phyloP scores from a whole-genome alignment of 2,113 vertebrate genomes.

The Callithrix jacchus region DNA sequence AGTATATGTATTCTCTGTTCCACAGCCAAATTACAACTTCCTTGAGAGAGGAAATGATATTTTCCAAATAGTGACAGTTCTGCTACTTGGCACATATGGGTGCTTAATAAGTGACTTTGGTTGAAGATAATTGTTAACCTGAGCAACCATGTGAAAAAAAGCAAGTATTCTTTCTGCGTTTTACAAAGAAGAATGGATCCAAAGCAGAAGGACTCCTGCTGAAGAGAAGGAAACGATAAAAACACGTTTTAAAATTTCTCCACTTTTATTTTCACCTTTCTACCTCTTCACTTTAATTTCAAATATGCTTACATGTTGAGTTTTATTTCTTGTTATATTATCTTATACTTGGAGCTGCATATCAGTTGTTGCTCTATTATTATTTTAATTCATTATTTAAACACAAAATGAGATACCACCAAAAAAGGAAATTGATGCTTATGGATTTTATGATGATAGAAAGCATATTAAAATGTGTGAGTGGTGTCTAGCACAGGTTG shows the following conservation, averaged over 20 bases:
- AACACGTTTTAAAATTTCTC: neutral
- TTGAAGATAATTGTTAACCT: neutral
- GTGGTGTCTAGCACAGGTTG: constrained; percentile 53
- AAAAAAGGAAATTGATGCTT: constrained; percentile 8
- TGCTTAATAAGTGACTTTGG: neutral
- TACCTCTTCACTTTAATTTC: neutral
- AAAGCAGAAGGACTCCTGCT: neutral
- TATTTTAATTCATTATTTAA: constrained; percentile 72
- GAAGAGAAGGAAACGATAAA: neutral
- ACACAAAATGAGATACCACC: constrained; percentile 69
- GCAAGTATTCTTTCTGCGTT: neutral
- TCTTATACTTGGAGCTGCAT: neutral
- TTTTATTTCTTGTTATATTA: constrained; percentile 31
- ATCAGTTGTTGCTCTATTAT: constrained; percentile 52
- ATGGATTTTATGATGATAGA: constrained; percentile 61
- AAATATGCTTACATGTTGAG: neutral
- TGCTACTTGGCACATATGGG: neutral
- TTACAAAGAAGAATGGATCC: neutral
- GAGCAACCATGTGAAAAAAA: neutral
- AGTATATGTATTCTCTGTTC: neutral
- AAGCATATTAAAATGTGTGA: constrained; percentile 70
- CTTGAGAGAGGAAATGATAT: neutral
- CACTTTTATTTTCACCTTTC: neutral
- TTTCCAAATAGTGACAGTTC: neutral
- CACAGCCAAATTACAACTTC: neutral